Conservation (phyloP, 1,140 invertebrate genomes). For the Goniozus legneri region DNA sequence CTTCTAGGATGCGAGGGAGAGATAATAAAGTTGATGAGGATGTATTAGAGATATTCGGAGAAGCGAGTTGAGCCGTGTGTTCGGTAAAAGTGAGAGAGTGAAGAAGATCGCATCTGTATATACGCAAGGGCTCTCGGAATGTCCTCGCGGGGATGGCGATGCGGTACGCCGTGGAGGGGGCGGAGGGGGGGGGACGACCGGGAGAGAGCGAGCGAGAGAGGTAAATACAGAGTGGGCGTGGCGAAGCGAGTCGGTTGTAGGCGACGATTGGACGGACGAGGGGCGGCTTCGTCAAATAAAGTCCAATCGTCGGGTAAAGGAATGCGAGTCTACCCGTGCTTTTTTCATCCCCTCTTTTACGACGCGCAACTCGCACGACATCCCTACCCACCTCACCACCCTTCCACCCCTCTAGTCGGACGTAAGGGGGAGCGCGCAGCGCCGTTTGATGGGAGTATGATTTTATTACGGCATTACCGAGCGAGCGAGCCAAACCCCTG, state of each 20-base stretch:
- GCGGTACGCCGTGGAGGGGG: not conserved
- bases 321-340: constrained; percentile 43
- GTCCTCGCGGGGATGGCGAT: constrained; percentile 21
- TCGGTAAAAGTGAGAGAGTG: too few relatives aligned
- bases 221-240: constrained; percentile 37
- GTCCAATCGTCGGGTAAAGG: constrained; percentile 53
- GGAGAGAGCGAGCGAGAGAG: constrained; percentile 8
- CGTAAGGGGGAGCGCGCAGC: constrained; percentile 42
- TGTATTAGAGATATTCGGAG: too few relatives aligned
- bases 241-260: constrained; percentile 27
- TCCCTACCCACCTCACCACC: constrained; percentile 19
- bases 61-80: too few relatives aligned
- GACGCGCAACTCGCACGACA: not conserved
- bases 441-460: constrained; percentile 54
- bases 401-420: not conserved
- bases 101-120: not conserved
- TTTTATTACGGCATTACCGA: constrained; percentile 57
- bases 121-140: too few relatives aligned
- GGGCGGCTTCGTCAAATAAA: constrained; percentile 53
- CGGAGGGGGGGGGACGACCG: not conserved
- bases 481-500: constrained; percentile 50
- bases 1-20: constrained; percentile 10
- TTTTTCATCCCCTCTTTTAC: constrained; percentile 20
- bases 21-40: constrained; percentile 57
- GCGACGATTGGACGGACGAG: constrained; percentile 41